Evolutionary conservation across 2,113 vertebrate genomes (phyloP).

Genomic region (Oxyruncus cristatus): DNA sequence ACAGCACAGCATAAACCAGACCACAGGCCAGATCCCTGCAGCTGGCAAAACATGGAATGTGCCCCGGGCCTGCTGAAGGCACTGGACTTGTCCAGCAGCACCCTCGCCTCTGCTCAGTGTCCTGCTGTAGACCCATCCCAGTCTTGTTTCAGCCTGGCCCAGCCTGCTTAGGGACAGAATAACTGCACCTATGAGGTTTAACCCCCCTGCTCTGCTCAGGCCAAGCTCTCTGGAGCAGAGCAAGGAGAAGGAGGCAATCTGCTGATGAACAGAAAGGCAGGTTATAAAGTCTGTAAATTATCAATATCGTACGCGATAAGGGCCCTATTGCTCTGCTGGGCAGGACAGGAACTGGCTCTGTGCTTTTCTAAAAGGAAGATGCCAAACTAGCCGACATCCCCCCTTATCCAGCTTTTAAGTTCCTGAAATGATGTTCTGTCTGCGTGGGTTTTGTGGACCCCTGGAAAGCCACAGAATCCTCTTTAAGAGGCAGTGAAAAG

Average conservation of each 20-base stretch:
- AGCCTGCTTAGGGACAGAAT: not conserved
- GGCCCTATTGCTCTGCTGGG: not conserved
- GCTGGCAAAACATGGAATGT: fast-evolving
- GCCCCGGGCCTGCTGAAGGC: not conserved
- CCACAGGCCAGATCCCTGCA: not conserved
- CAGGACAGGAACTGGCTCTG: not conserved
- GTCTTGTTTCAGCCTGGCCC: not conserved
- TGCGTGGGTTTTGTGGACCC: not conserved
- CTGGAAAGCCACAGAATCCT: not conserved
- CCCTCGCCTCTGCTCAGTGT: not conserved
- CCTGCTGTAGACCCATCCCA: not conserved
- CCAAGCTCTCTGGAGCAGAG: not conserved
- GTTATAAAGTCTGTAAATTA: not conserved
- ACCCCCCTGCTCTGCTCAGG: not conserved
- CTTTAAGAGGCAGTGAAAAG: not conserved
- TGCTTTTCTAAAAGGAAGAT: not conserved
- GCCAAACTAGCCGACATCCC: not conserved
- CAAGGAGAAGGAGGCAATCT: not conserved
- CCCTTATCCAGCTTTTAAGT: not conserved
- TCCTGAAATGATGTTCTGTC: not conserved
- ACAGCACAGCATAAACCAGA: not conserved
- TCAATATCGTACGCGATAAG: fast-evolving
- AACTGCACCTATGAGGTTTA: fast-evolving
- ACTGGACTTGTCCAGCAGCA: not conserved
- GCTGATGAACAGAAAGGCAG: not conserved